phyloP scores from a whole-genome alignment of 2,113 vertebrate species.

The Paratilapia polleni region DNA sequence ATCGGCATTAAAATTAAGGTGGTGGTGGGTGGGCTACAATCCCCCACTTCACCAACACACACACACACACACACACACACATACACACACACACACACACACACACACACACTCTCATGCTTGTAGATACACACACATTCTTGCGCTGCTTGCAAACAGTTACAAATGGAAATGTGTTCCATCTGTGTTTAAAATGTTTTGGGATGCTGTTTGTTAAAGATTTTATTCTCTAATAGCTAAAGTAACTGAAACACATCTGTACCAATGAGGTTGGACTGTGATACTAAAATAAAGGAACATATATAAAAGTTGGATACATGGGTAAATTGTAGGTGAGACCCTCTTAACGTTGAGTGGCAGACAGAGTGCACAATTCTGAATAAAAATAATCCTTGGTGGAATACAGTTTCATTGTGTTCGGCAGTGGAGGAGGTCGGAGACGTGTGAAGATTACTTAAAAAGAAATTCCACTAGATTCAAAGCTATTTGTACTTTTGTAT shows the following conservation, averaged over 20 bases:
- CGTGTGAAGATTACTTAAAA: neutral
- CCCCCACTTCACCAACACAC: neutral
- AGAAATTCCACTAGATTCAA: neutral
- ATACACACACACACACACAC: neutral
- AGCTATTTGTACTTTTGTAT: neutral
- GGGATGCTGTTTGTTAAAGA: neutral
- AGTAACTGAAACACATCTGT: neutral
- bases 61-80: neutral
- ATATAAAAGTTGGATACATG: neutral
- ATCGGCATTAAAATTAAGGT: slow-evolving; percentile 52
- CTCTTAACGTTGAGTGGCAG: neutral
- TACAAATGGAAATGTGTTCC: slow-evolving; percentile 26
- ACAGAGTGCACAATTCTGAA: neutral
- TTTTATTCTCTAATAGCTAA: neutral
- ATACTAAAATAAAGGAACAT: neutral
- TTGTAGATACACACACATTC: neutral
- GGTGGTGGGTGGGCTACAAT: neutral
- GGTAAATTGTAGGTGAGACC: neutral
- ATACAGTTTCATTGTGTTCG: no score
- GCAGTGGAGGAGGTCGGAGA: neutral
- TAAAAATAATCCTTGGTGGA: neutral
- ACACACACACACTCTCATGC: no score
- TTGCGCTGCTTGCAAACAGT: neutral
- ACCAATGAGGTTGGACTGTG: neutral
- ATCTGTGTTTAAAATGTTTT: slow-evolving; percentile 30